Evolutionary conservation across 2,113 vertebrate species (phyloP).

Genomic region (Scomber scombrus): DNA sequence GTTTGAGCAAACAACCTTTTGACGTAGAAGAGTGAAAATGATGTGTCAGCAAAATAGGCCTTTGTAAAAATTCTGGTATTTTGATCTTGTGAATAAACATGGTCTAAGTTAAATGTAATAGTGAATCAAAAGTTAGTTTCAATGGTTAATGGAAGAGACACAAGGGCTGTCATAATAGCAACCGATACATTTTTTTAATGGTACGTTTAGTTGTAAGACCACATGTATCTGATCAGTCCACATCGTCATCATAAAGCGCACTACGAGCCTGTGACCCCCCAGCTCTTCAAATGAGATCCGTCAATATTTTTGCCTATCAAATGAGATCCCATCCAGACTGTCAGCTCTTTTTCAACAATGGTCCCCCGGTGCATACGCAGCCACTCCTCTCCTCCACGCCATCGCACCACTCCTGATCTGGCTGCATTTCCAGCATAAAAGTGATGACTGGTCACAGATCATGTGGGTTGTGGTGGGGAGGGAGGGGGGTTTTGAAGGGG

Average conservation of each 20-base stretch:
- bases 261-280: not conserved
- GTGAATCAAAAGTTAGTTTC: constrained; percentile 9
- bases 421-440: constrained; percentile 74
- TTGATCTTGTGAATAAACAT: not conserved
- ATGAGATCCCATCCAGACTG: constrained; percentile 52
- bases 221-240: constrained; percentile 7
- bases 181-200: not conserved
- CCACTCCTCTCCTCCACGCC: constrained; percentile 18
- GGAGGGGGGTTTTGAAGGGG: constrained; percentile 22
- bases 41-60: too few species aligned
- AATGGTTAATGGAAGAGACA: not conserved
- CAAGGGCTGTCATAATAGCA: not conserved
- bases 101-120: not conserved
- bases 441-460: constrained; percentile 75
- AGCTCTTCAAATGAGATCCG: constrained; percentile 48
- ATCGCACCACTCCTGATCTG: constrained; percentile 51
- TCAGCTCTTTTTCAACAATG: constrained; percentile 80
- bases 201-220: not conserved
- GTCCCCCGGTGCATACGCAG: constrained; percentile 8
- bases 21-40: too few species aligned
- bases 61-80: not conserved
- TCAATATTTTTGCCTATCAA: constrained; percentile 68
- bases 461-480: constrained; percentile 48
- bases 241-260: constrained; percentile 5
- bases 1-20: too few species aligned